Evolutionary conservation across 2,888 invertebrate species (phyloP), one percentile per base, ranked within the genome.

Genomic region (Habrosyne pyritoides): DNA sequence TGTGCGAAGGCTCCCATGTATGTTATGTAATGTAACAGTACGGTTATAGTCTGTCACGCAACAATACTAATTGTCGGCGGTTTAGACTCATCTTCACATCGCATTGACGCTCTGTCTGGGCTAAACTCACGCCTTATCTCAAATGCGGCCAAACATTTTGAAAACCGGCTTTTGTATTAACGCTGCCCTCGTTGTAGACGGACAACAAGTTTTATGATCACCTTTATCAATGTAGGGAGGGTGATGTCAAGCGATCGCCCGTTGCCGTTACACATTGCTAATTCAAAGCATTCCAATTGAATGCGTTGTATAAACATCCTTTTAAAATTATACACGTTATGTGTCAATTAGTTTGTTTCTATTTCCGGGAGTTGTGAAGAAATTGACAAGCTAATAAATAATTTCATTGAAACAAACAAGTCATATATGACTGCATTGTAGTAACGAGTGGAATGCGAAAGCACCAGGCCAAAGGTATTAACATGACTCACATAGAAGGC

Each of bases 401-500:
- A 56, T 53, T 61, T 51, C 58, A 61, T 64, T 59, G 58, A 60
- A 67, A 69, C 67, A 18, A 42, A 18, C n/a, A 42, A 18, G 0
- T 18, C 42, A 42, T 42, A 42, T 42, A 42, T 10, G 36, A 42
- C 18, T 18, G 42, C 8, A 64, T 60, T 64, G 66, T 69, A 63
- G 73, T 72, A 74, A 68, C 68, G 75, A 72, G 69, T 60, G 87
- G 87, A 87, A 91, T 90, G 86, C 85, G 72, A 85, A 84, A 83
- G 83, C 77, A 77, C 77, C 74, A 77, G 79, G 79, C 79, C 74
- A 76, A 83, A 80, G 81, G 77, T 79, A 73, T 71, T 58, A 61
- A 74, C 69, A 73, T 90, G 91, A 91, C 81, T 91, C 91, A 91
- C 77, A 74, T 69, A 63, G 74, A 78, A 87, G 84, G 88, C 81